Evolutionary conservation across 2,113 vertebrate genomes (phyloP), one percentile per base, ranked within the genome.

Genomic region (Cephalopterus ornatus): DNA sequence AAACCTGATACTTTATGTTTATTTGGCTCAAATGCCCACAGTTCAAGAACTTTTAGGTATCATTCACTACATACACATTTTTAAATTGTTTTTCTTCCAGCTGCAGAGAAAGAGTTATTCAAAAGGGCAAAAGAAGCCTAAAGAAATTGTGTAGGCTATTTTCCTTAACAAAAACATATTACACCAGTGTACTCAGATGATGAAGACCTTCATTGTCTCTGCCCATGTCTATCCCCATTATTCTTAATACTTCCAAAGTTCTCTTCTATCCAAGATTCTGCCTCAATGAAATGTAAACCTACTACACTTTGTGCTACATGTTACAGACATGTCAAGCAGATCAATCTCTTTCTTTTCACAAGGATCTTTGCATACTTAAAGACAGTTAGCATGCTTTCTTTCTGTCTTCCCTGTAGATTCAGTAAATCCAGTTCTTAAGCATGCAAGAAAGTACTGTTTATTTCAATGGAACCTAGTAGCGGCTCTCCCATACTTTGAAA

Each of bases 1-100:
- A 90, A 92, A 44, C 0, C 0, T 32, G 13, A 5, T 1, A 1
- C 3, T 85, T 56, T 16, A 14, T 39, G 5, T 37, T 24, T 50
- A 47, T 49, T 68, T 85, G 5, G 4, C 47, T 82, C 24, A 85
- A 93, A 73, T 82, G 5, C 1, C 18, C 41, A 33, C 0, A 1
- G 82, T 89, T 78, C 44, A 82, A 80, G 37, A 91, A 74, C 2
- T 37, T 91, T 50, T 74, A 58, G 1, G 6, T 41, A 59, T n/a
- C 5, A 11, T 52, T 78, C 52, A 20, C 47, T 77, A 5, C 27
- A 59, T 10, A 72, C 5, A 20, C 4, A 28, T 72, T 68, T 88
- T 21, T 68, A 72, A 87, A 76, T 2, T 37, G 1, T 35, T 93
- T 50, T 84, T 81, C 28, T 75, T 75, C 10, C 11, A 72, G 14